Evolutionary conservation across 2,797 vertebrate genomes (phyloP), one percentile per base, ranked within the genome.

Genomic region (Clarias pachynema): DNA sequence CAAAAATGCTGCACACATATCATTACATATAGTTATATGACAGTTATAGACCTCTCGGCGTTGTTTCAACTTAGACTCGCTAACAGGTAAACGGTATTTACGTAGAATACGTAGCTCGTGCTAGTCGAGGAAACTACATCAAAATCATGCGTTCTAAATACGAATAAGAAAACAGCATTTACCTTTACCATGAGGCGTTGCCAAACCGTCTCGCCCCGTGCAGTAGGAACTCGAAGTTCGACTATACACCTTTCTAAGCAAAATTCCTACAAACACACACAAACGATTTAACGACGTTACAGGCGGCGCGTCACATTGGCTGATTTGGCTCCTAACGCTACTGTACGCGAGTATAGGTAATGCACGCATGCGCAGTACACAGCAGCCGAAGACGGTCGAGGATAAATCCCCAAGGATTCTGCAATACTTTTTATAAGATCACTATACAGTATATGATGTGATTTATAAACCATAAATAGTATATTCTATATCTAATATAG

Each of bases 131-230:
- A 29, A 44, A n/a, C n/a, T 29, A 29, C 18, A 49, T 12, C 6
- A 53, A 34, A 66, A 14, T 56, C 0, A 66, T 31, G 10, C 63
- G n/a, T 68, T 53, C 8, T 65, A 18, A 79, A 65, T 26, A 4
- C 2, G 2, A 53, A 31, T 68, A 18, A 63, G 0, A 62, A 80
- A 31, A 14, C 5, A 8, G 24, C 49, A 2, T 56, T 80, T 86
- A 86, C 86, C 81, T 84, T 66, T 79, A 49, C 29, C 68, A 80
- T 68, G 3, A 73, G 60, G 9, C 56, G 59, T 12, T 53, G 59
- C 5, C 6, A 14, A 49, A 49, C n/a, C 83, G 44, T 56, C 57
- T 7, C 22, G 5, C 56, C n/a, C 31, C 60, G 59, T 29, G 12
- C 8, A 53, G 26, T 66, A 9, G 3, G n/a, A 66, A 22, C 9